A percentile compares a stretch with the other conserved stretches of the same genome.
Evolutionary conservation across 2,113 vertebrate genomes (phyloP).

Genomic region (Halichoerus grypus): DNA sequence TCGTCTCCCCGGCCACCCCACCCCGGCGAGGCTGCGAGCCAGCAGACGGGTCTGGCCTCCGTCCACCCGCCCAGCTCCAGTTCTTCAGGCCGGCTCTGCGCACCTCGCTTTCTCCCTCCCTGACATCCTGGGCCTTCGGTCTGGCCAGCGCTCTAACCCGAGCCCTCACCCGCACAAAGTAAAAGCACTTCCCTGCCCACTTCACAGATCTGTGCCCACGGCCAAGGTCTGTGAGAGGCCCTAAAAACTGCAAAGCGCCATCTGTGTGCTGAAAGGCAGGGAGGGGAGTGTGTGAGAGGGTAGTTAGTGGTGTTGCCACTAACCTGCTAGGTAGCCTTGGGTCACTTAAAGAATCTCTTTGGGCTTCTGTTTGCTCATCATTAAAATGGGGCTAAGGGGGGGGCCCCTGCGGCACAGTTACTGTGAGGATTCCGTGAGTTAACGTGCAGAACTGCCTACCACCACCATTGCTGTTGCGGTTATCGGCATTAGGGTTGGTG

Average conservation of each 20-base stretch:
- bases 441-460: not conserved
- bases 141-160: not conserved
- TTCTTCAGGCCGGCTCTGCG: not conserved
- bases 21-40: not conserved
- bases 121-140: not conserved
- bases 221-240: not conserved
- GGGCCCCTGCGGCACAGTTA: not conserved
- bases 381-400: not conserved
- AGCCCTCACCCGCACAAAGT: not conserved
- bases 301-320: not conserved
- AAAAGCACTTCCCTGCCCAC: not conserved
- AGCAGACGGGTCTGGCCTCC: not conserved
- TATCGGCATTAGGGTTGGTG: not conserved
- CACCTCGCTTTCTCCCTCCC: not conserved
- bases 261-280: not conserved
- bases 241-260: not conserved
- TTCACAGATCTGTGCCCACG: not conserved
- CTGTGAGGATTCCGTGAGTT: not conserved
- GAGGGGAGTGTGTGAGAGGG: not conserved
- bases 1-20: not conserved
- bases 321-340: not conserved
- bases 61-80: not conserved
- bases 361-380: not conserved
- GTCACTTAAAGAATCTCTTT: not conserved
- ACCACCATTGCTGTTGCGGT: accelerated